Conservation (phyloP, 1,140 invertebrate species). For the Drosophila saltans region DNA sequence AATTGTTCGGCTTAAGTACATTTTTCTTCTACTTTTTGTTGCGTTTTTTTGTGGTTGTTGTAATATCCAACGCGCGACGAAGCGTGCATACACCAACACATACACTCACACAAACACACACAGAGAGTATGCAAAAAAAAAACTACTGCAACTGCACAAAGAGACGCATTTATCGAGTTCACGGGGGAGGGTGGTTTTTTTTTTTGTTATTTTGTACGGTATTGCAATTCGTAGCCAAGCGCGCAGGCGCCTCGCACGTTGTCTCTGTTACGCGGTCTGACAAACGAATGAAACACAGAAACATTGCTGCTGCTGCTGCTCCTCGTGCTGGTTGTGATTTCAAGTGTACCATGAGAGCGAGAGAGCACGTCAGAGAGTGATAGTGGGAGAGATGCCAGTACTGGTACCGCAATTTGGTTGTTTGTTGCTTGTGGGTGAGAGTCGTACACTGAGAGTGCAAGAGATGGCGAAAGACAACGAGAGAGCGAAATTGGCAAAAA, state of each 20-base stretch:
- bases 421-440: slow-evolving; percentile 58
- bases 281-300: slow-evolving; percentile 52
- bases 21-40: slow-evolving; percentile 10
- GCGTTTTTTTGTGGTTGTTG: slow-evolving; percentile 21
- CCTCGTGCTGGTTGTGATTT: slow-evolving; percentile 21
- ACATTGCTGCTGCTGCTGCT: slow-evolving; percentile 6
- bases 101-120: background rate
- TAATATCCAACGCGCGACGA: slow-evolving; percentile 60
- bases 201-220: slow-evolving; percentile 21
- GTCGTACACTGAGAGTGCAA: slow-evolving; percentile 32
- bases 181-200: slow-evolving; percentile 30
- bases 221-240: slow-evolving; percentile 55
- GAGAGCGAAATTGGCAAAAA: slow-evolving; percentile 20
- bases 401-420: slow-evolving; percentile 18
- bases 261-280: slow-evolving; percentile 56
- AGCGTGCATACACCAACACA: slow-evolving; percentile 33
- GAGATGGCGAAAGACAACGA: slow-evolving; percentile 17
- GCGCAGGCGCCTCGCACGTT: slow-evolving; percentile 75
- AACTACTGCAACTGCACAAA: slow-evolving; percentile 34
- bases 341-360: slow-evolving; percentile 9
- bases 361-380: slow-evolving; percentile 9
- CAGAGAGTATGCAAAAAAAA: slow-evolving; percentile 52
- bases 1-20: slow-evolving; percentile 36
- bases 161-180: slow-evolving; percentile 20
- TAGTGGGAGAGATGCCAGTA: slow-evolving; percentile 16